Percentiles rank a stretch among this genome's conserved stretches.
phyloP scores from a whole-genome alignment of 2,113 vertebrate species.

The Oncorhynchus kisutch region DNA sequence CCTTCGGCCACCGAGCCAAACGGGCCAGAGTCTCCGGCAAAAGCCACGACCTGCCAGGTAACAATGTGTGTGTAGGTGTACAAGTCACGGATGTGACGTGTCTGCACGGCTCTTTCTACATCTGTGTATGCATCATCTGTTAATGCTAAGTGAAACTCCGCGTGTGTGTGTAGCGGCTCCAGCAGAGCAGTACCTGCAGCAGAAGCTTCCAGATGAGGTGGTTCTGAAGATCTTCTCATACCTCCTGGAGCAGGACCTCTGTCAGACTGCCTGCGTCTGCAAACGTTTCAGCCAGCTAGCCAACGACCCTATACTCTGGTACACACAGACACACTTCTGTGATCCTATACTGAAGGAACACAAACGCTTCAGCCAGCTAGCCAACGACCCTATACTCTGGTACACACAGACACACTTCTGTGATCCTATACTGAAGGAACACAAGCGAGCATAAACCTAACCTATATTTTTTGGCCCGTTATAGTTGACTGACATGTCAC shows the following conservation, averaged over 20 bases:
- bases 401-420: too few species aligned
- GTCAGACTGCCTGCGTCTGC: constrained; percentile 97
- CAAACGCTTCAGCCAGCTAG: too few species aligned
- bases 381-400: too few species aligned
- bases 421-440: too few species aligned
- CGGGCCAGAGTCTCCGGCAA: constrained; percentile 98
- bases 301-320: constrained; percentile 99
- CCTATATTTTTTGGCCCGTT: too few species aligned
- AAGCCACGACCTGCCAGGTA: constrained; percentile 94
- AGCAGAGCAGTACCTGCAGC: constrained; percentile 98
- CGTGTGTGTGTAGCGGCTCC: constrained; percentile 82
- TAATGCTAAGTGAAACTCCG: neutral
- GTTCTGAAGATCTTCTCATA: constrained; percentile 99
- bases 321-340: neutral
- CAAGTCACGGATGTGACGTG: neutral
- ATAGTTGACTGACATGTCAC: too few species aligned
- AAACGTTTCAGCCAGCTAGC: constrained; percentile 98
- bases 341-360: too few species aligned
- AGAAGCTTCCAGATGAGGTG: constrained; percentile 98
- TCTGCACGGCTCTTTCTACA: too few species aligned
- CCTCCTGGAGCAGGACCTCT: constrained; percentile 96
- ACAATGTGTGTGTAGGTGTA: constrained; percentile 37
- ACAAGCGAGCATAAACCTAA: constrained; percentile 63
- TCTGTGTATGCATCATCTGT: too few species aligned
- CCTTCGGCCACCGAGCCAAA: constrained; percentile 96